Base-by-base conservation (phyloP, 2,888 invertebrate species). In the Cordilura impudica region DNA sequence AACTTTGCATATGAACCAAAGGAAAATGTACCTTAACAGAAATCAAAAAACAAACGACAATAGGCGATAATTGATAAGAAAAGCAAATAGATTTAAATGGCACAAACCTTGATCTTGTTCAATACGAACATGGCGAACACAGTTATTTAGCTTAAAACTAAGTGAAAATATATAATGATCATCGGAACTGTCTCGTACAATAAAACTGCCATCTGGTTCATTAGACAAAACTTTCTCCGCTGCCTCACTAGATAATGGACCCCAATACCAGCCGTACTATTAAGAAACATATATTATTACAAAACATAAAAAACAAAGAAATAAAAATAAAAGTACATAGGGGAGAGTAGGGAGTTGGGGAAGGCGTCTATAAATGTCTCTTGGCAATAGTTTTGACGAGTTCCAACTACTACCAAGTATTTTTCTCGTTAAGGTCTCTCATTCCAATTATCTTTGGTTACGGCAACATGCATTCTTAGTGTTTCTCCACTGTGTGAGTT, bases 191-290 rank as follows among this genome's bases (percentile, higher is more conserved):
- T 97, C 97, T 81, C 97, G 93, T 12, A 97, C 97, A 83, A 97
- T 96, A 87, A 97, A 97, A 14, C 97, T 97, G 7, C 97, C 97
- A 86, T 97, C 97, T 0, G 97, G 97, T 90, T 97, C 97, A 86
- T 95, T 96, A 3, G 95, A 95, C 58, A 97, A 91, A 81, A 97
- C 94, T 90, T 96, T 96, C 89, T 97, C 97, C 1, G 97, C 97
- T 75, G 95, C 94, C 89, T 97, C 96, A 67, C 96, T 95, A 21
- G 96, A 96, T 85, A 97, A 93, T 35, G 97, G 97, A 78, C 97
- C 97, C 97, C 97, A 97, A 88, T 97, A 97, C 97, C 97, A 97
- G 49, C 97, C 97, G 88, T 95, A 97, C 96, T 97, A 88, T n/a
- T n/a, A n/a, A n/a, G n/a, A n/a, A n/a, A n/a, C n/a, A n/a, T n/a